phyloP scores from a whole-genome alignment of 2,797 vertebrate genomes.

The Emydoidea blandingii region DNA sequence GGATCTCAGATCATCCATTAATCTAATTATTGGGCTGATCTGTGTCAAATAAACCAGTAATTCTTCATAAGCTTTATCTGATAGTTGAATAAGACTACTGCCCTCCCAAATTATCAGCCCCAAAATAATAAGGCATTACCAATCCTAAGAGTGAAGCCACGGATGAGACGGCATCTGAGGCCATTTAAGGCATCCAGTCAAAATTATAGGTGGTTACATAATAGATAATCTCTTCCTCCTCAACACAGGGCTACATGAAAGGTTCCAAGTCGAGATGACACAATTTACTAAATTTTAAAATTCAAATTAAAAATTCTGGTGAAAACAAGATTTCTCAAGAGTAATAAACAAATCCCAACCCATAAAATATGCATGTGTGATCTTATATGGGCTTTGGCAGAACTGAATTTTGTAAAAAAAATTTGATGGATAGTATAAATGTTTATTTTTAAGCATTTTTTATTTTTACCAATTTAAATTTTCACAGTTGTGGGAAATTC shows the following conservation, averaged over 20 bases:
- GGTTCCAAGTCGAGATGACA: slow-evolving; percentile 3
- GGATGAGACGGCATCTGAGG: neutral
- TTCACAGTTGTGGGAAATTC: too few relatives aligned
- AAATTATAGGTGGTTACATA: neutral
- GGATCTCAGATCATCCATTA: neutral
- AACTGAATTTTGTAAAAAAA: too few relatives aligned
- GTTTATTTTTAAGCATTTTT: too few relatives aligned
- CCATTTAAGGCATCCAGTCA: neutral
- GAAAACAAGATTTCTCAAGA: neutral
- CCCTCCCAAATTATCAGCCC: neutral
- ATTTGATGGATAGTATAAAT: too few relatives aligned
- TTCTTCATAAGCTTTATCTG: neutral
- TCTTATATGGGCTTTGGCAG: neutral
- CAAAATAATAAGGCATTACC: neutral
- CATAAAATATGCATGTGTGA: neutral
- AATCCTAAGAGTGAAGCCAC: neutral
- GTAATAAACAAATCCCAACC: neutral
- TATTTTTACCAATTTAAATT: too few relatives aligned
- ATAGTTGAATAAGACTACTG: neutral
- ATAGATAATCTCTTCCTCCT: neutral
- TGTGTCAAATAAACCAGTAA: neutral
- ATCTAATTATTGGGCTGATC: neutral
- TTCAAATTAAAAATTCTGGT: neutral
- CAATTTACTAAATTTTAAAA: neutral
- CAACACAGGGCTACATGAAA: neutral